Evolutionary conservation across 1,140 invertebrate genomes (phyloP), one percentile per base, ranked within the genome.

Genomic region (Bradysia coprophila): DNA sequence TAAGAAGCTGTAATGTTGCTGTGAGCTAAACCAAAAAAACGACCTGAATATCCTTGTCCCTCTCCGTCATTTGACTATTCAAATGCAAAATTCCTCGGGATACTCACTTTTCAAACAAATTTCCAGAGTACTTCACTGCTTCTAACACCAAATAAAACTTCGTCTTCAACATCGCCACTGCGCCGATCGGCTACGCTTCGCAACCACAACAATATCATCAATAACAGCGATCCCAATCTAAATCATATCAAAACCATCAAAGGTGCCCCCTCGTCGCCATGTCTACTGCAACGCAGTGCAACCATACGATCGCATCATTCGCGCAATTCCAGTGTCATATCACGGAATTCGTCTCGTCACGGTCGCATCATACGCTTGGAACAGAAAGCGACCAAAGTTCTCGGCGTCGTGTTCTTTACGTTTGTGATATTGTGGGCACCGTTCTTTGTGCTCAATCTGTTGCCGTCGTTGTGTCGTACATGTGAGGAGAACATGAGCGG

Each of bases 351-450:
- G 1, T 81, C 81, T 3, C 65, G 81, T 0, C 82, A 88, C 51
- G 82, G 83, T 0, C 62, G 82, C 19, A 87, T 85, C 43, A 75
- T 89, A 37, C 65, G 80, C 1, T 61, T 87, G 23, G 89, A 94
- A 56, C 87, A 91, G 52, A 93, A 93, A 56, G 89, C 89, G 0
- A 92, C 87, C n/a, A 90, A 92, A 64, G 88, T 92, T 1, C 62
- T 93, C 4, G 88, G 88, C 1, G 81, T 93, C 0, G 86, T 94
- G 1, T 94, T 93, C 62, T 88, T 90, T 55, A 88, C 86, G 0
- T 94, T 94, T 58, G 88, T 93, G 1, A 76, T 92, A 11, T 69
- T 92, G 8, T 94, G 90, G 90, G 79, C 87, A 1, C 89, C 89
- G 1, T 94, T 94, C 64, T 94, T 94, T 62, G 78, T 88, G 1